phyloP scores from a whole-genome alignment of 2,797 vertebrate genomes.

The Sebastes diploproa region DNA sequence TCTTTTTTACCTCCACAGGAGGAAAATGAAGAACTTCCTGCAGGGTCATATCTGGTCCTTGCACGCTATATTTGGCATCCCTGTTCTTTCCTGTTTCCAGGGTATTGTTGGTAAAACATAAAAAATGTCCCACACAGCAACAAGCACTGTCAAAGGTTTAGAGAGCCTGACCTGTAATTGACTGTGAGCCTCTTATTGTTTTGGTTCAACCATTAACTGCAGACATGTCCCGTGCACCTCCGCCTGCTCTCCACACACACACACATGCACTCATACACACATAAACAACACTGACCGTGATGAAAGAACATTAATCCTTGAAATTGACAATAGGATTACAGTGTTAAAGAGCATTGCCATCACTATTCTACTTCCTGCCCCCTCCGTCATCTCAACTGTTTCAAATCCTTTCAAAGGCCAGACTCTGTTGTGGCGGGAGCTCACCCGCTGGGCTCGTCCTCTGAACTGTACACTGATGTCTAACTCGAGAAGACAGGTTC shows the following conservation, averaged over 20 bases:
- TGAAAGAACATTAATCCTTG: conserved; percentile 67
- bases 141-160: conserved; percentile 42
- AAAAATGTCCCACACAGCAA: conserved; percentile 44
- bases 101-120: conserved; percentile 50
- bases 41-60: conserved; percentile 15
- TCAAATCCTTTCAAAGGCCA: conserved; percentile 75
- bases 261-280: conserved; percentile 23
- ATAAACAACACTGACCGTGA: conserved; percentile 47
- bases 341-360: conserved; percentile 65
- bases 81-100: conserved; percentile 53
- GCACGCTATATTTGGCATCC: conserved; percentile 28
- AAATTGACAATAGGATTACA: conserved; percentile 72
- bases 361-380: conserved; percentile 67
- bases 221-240: conserved; percentile 16
- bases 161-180: conserved; percentile 38
- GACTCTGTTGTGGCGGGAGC: conserved; percentile 53
- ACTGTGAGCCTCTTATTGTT: conserved; percentile 46
- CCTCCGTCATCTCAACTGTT: conserved; percentile 70
- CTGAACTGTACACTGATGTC: conserved; percentile 64
- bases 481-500: conserved; percentile 74
- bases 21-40: conserved; percentile 30
- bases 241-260: not conserved
- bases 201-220: conserved; percentile 34
- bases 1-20: not conserved
- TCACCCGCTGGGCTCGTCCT: conserved; percentile 64